A percentile compares a stretch with the other conserved stretches of the same genome.
Conservation (phyloP, 2,797 vertebrate genomes). For the Poeciliopsis presidionis region DNA sequence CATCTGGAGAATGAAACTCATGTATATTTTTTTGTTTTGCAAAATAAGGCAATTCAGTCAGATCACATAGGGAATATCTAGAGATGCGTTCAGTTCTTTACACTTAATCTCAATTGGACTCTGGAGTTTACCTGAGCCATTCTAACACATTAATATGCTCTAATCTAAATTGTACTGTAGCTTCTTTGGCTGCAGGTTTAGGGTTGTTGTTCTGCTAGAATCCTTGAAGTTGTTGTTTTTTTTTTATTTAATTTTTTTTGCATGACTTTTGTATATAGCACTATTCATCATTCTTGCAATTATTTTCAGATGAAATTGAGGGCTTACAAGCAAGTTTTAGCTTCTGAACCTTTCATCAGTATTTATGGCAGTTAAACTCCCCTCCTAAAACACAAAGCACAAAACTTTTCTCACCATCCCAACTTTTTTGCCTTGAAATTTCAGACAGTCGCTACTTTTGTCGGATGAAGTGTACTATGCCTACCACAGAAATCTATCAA, state of each 20-base stretch:
- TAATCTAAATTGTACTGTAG: neutral
- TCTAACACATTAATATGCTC: neutral
- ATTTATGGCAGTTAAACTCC: neutral
- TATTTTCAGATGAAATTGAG: slow-evolving; percentile 5
- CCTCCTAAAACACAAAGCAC: neutral
- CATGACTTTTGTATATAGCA: neutral
- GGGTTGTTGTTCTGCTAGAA: neutral
- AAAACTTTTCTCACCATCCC: neutral
- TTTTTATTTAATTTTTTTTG: neutral
- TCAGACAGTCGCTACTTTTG: neutral
- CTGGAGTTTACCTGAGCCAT: neutral
- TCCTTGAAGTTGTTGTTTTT: neutral
- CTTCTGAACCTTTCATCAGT: neutral
- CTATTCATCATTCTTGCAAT: neutral
- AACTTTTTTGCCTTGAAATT: neutral
- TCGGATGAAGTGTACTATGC: neutral
- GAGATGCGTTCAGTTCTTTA: neutral
- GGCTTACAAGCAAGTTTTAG: neutral
- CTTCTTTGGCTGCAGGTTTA: neutral
- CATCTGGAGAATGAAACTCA: neutral
- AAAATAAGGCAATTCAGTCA: neutral
- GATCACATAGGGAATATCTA: too few species aligned
- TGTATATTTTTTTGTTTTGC: neutral
- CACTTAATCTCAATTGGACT: neutral
- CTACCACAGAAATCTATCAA: neutral